Conservation (phyloP, 2,888 invertebrate species). For the Nymphalis c-album region DNA sequence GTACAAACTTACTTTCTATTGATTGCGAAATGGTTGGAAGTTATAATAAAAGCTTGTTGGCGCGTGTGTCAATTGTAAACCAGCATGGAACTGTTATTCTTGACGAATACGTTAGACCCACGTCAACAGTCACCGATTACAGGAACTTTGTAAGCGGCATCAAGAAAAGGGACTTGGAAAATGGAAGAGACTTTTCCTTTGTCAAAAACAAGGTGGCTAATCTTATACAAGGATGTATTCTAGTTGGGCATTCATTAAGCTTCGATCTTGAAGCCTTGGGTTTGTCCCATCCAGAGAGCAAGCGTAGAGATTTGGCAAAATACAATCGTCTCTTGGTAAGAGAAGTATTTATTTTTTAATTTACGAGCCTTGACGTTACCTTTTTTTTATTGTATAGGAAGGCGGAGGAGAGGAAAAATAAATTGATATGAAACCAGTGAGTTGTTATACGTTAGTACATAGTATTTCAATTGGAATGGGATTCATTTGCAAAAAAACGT, state of each 20-base stretch:
- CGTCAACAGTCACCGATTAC: slow-evolving; percentile 30
- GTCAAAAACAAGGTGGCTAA: slow-evolving; percentile 19
- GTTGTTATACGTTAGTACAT: no score
- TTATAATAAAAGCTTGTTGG: slow-evolving; percentile 27
- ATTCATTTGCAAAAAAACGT: no score
- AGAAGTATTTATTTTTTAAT: no score
- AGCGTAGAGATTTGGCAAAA: slow-evolving; percentile 28
- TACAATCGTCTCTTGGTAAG: no score
- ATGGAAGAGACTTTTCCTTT: slow-evolving; percentile 18
- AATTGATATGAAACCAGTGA: no score
- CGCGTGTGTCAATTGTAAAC: slow-evolving; percentile 35
- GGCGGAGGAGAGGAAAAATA: no score
- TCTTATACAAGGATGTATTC: slow-evolving; percentile 23
- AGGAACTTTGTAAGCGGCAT: slow-evolving; percentile 15
- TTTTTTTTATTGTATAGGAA: no score
- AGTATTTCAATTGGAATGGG: no score
- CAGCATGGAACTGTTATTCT: slow-evolving; percentile 11
- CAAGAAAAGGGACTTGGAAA: slow-evolving; percentile 13
- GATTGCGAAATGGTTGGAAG: slow-evolving; percentile 39
- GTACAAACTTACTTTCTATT: slow-evolving; percentile 14
- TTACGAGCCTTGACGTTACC: no score
- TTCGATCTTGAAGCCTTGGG: slow-evolving; percentile 30
- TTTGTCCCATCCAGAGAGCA: slow-evolving; percentile 27
- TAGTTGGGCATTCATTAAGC: slow-evolving; percentile 34
- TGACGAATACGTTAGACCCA: slow-evolving; percentile 35